Base-by-base conservation (phyloP, 2,888 invertebrate species). In the Drosophila koepferae region DNA sequence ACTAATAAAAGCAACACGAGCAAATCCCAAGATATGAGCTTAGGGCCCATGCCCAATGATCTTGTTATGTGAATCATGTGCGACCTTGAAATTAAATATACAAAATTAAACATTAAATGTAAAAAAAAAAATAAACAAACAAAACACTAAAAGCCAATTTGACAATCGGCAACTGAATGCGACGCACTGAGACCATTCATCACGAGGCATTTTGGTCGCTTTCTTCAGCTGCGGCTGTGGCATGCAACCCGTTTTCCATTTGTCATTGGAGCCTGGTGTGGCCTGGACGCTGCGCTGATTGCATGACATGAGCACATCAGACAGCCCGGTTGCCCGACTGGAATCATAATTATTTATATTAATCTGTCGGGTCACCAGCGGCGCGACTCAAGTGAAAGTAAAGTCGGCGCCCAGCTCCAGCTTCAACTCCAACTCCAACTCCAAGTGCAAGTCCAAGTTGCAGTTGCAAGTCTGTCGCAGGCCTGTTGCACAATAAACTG, bases 311-410 rank as follows among this genome's bases (percentile, higher is more conserved):
- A 66, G 78, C 87, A 71, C 87, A 86, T 90, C 89, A 86, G 77
- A 64, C 84, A 62, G 74, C 23, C 58, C 20, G 40, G 41, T 40
- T 44, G 80, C 46, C 63, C 65, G 77, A 62, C 58, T 61, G 85
- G 65, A 74, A 66, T 76, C 76, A 82, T 86, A 86, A 86, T 90
- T 86, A 90, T 86, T 90, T 83, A 83, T 90, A 84, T 89, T 90
- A 90, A 86, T 83, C 90, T 88, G 90, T 66, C 87, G 89, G 86
- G 90, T 90, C 89, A 85, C 53, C 76, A 70, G 53, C 72, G 72
- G 40, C 59, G 66, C 70, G 70, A 74, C 72, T 82, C 60, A 62
- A 83, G 90, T 85, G 90, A 85, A 85, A 90, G 90, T 86, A 69
- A 72, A 70, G 36, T 40, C 61, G 46, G 71, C 41, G 77, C 63